These are phyloP conservation scores for Drosophila busckii DNA, from an alignment of 1,140 invertebrate species.

Conservation along the genomic window DNA sequence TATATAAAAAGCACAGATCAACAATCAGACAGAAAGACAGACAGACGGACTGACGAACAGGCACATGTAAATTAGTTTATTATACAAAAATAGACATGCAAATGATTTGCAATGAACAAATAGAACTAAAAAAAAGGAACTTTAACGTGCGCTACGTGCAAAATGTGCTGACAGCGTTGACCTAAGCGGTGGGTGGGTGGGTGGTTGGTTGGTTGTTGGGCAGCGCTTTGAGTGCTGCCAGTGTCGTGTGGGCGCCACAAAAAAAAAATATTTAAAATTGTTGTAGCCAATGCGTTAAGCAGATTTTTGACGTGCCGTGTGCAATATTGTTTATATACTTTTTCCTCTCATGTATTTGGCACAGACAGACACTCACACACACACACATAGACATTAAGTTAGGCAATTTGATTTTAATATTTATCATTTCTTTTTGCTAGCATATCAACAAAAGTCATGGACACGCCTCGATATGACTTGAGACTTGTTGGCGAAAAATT, in stretches of 20 bases:
- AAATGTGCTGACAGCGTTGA: slow-evolving; percentile 59
- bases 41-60: slow-evolving; percentile 4
- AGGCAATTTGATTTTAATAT: slow-evolving; percentile 69
- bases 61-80: not conserved
- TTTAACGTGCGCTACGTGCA: slow-evolving; percentile 20
- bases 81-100: slow-evolving; percentile 72
- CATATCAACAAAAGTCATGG: slow-evolving; percentile 73
- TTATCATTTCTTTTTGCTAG: slow-evolving; percentile 58
- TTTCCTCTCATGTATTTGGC: slow-evolving; percentile 45
- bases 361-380: slow-evolving; percentile 5
- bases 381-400: not conserved
- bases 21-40: slow-evolving; percentile 10
- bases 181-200: slow-evolving; percentile 3
- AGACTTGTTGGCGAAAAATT: slow-evolving; percentile 49
- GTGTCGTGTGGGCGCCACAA: slow-evolving; percentile 46
- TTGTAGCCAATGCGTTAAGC: slow-evolving; percentile 10
- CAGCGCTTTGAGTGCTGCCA: slow-evolving; percentile 26
- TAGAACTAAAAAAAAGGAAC: slow-evolving; percentile 37
- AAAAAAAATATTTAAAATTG: slow-evolving; percentile 5
- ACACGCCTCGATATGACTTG: slow-evolving; percentile 56
- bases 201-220: slow-evolving; percentile 3
- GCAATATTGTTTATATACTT: slow-evolving; percentile 79
- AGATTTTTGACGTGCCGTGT: slow-evolving; percentile 64
- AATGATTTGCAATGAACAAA: slow-evolving; percentile 70
- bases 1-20: slow-evolving; percentile 27